phyloP scores from a whole-genome alignment of 1,140 invertebrate genomes.

The Apis laboriosa region DNA sequence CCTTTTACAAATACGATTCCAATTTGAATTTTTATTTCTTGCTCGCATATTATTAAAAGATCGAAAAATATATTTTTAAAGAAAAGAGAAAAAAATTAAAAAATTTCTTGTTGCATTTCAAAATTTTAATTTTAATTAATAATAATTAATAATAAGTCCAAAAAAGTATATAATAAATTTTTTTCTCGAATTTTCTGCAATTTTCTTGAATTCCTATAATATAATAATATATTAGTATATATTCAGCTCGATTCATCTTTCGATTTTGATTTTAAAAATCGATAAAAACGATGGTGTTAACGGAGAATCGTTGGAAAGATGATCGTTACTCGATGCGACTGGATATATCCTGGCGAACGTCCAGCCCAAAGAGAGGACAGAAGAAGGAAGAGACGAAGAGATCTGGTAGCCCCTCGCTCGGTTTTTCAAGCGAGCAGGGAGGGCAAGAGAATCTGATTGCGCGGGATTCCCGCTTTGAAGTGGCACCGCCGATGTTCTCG shows the following conservation, averaged over 20 bases:
- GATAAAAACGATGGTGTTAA: background rate
- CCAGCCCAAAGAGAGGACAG: slow-evolving; percentile 38
- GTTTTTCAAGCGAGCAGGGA: slow-evolving; percentile 72
- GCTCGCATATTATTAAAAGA: background rate
- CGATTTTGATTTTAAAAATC: too few species aligned
- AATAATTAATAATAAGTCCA: too few species aligned
- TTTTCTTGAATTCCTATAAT: too few species aligned
- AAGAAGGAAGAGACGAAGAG: slow-evolving; percentile 36
- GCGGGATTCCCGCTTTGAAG: slow-evolving; percentile 80
- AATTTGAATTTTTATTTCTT: background rate
- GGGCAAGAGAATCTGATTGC: slow-evolving; percentile 75
- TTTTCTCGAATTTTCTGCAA: too few species aligned
- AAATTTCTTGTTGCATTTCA: too few species aligned
- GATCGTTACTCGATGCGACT: slow-evolving; percentile 33
- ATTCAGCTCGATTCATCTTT: too few species aligned
- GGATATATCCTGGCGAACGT: slow-evolving; percentile 8
- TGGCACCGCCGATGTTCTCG: slow-evolving; percentile 78
- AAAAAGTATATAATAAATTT: too few species aligned
- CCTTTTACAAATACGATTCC: too few species aligned
- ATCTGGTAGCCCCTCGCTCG: slow-evolving; percentile 61
- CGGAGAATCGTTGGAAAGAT: slow-evolving; percentile 20
- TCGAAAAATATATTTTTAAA: background rate
- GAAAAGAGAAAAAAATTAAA: too few species aligned
- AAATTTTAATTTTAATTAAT: too few species aligned
- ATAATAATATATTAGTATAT: too few species aligned